phyloP scores from a whole-genome alignment of 2,113 vertebrate species.

The Callipepla californica region DNA sequence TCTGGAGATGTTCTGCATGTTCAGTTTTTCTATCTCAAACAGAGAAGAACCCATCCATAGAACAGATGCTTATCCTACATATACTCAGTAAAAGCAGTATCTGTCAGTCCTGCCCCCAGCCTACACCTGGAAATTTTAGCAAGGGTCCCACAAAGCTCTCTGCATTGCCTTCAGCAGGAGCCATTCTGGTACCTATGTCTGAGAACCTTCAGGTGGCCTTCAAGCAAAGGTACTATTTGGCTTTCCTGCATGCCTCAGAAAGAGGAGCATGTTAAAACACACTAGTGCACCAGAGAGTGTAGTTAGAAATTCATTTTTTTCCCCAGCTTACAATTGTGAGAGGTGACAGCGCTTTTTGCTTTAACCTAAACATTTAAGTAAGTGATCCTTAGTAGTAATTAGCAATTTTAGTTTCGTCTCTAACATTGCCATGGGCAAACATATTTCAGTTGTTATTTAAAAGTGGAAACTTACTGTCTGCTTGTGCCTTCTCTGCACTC shows the following conservation, averaged over 20 bases:
- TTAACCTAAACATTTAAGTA: not conserved
- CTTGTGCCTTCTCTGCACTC: not conserved
- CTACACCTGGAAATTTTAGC: not conserved
- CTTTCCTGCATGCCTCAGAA: not conserved
- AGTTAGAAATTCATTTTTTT: not conserved
- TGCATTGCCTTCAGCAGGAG: not conserved
- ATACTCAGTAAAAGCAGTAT: rapidly evolving
- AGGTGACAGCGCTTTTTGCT: not conserved
- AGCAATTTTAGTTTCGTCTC: not conserved
- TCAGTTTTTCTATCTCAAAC: not conserved
- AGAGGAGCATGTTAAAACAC: not conserved
- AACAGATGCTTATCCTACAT: not conserved
- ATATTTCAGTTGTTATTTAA: not conserved
- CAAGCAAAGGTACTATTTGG: not conserved
- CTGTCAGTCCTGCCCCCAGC: not conserved
- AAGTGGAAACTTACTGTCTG: not conserved
- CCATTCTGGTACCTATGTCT: not conserved
- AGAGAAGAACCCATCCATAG: not conserved
- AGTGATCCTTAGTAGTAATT: not conserved
- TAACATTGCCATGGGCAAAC: not conserved
- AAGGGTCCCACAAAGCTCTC: too few relatives aligned
- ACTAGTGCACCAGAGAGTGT: rapidly evolving
- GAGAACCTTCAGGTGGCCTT: not conserved
- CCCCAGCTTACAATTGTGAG: not conserved
- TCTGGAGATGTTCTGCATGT: not conserved